Evolutionary conservation across 2,888 invertebrate genomes (phyloP), one percentile per base, ranked within the genome.

Genomic region (Thymelicus acteon): DNA sequence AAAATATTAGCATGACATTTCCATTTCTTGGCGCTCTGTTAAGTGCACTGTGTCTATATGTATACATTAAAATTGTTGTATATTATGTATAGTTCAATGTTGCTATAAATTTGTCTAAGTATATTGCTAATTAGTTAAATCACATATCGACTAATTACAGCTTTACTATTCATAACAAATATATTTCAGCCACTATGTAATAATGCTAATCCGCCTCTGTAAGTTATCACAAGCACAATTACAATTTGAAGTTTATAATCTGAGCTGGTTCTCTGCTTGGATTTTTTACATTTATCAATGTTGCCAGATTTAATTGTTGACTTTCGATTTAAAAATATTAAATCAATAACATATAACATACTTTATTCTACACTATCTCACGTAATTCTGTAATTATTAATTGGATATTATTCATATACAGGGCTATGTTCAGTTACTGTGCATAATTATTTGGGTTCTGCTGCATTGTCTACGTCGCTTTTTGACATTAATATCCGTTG

Each of bases 61-160:
- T 71, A 72, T 76, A 73, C 76, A 71, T 75, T 76, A 65, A 78
- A 78, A 77, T 76, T 60, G 75, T 80, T 90, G 88, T 89, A 89
- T 77, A 88, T 85, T 89, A 75, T 90, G 85, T 88, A 88, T 86
- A 89, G 83, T 82, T 81, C 78, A 74, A 79, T 82, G 73, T 82
- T 78, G 75, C 73, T 75, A 75, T 76, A 74, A 70, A 69, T 63
- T 49, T 69, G 48, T 48, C 64, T 60, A 64, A 60, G 69, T 68
- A 67, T 63, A 66, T 66, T 37, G 60, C 68, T 73, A 66, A 69
- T 63, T 61, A 37, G 57, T 71, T 61, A 52, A 64, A 24, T 69
- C 65, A 71, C 63, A 73, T 73, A 73, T 72, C 69, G 68, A 70
- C 49, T 60, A 52, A 60, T 37, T 49, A 57, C 70, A 70, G 70